Evolutionary conservation across 2,888 invertebrate species (phyloP).

Genomic region (Phytoseiulus persimilis): DNA sequence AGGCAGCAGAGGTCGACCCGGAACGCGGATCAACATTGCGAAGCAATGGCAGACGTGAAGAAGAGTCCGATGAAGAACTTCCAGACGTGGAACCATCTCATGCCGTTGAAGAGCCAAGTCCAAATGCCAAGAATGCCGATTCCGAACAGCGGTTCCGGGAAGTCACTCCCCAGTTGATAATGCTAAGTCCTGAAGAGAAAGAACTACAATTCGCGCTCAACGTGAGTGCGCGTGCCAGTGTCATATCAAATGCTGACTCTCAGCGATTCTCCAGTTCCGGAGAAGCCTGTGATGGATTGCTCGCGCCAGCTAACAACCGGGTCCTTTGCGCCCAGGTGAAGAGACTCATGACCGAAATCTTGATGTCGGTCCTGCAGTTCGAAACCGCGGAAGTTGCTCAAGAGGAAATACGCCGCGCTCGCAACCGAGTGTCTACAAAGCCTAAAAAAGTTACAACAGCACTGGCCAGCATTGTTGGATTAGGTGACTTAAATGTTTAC

Average conservation of each 20-base stretch:
- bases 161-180: background rate
- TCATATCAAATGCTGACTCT: too few relatives aligned
- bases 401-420: conserved; percentile 72
- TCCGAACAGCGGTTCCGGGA: background rate
- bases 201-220: conserved; percentile 29
- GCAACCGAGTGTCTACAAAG: conserved; percentile 53
- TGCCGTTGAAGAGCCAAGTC: conserved; percentile 47
- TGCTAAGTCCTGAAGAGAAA: conserved; percentile 11
- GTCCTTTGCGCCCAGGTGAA: conserved; percentile 68
- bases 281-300: too few relatives aligned
- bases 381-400: conserved; percentile 74
- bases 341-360: conserved; percentile 78
- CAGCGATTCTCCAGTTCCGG: too few relatives aligned
- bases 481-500: background rate
- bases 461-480: conserved; percentile 18
- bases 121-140: background rate
- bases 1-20: conserved; percentile 50
- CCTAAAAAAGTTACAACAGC: conserved; percentile 19
- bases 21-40: background rate
- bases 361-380: conserved; percentile 83
- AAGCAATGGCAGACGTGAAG: background rate
- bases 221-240: background rate
- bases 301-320: too few relatives aligned
- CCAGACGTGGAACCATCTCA: conserved; percentile 46
- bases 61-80: conserved; percentile 39